A percentile compares a stretch with the other conserved stretches of the same genome.
phyloP scores from a whole-genome alignment of 2,888 invertebrate genomes.

The Hymenopus coronatus region DNA sequence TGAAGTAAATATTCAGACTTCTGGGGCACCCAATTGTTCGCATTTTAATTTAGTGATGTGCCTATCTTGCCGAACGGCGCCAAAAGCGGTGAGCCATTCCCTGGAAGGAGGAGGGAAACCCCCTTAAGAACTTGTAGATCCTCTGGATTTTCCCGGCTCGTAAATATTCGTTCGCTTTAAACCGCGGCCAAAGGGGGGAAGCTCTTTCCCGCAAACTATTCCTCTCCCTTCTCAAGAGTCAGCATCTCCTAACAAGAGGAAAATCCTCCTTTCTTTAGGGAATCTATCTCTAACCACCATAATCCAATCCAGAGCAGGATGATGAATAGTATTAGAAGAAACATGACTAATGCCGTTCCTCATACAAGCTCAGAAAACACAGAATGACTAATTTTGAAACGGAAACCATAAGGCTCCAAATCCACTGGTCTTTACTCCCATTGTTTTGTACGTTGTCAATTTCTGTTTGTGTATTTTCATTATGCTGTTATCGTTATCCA shows the following conservation, averaged over 20 bases:
- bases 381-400: neutral
- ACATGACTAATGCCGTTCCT: neutral
- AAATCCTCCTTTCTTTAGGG: neutral
- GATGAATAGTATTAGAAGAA: neutral
- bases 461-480: neutral
- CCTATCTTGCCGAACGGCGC: neutral
- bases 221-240: neutral
- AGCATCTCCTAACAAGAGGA: neutral
- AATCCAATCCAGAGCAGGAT: neutral
- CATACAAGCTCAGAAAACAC: neutral
- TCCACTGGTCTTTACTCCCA: neutral
- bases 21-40: neutral
- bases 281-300: neutral
- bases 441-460: neutral
- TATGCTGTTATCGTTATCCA: no score
- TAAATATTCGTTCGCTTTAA: slow-evolving; percentile 16
- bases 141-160: slow-evolving; percentile 10
- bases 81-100: neutral
- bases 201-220: neutral
- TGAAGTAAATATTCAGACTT: neutral
- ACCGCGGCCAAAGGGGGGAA: neutral
- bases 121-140: slow-evolving; percentile 16
- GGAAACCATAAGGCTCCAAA: neutral
- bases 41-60: neutral
- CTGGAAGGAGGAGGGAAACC: neutral